Conservation (phyloP, 2,888 invertebrate genomes). For the Ariolimax columbianus region DNA sequence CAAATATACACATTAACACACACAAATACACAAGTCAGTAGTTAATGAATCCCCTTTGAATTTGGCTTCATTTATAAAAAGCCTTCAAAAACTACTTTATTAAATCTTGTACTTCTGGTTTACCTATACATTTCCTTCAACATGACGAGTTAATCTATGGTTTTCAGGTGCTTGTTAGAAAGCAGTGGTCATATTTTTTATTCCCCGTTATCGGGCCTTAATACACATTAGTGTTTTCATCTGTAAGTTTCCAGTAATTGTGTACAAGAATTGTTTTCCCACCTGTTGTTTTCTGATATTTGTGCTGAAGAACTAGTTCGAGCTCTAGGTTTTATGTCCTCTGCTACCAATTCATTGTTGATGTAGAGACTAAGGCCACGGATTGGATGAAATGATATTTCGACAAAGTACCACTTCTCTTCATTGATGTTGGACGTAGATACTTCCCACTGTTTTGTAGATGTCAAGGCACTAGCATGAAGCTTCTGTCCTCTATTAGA, state of each 20-base stretch:
- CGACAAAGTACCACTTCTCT: slow-evolving; percentile 69
- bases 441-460: slow-evolving; percentile 64
- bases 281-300: slow-evolving; percentile 12
- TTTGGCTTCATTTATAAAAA: too few relatives aligned
- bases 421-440: slow-evolving; percentile 58
- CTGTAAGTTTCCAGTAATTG: background rate
- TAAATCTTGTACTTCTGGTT: too few relatives aligned
- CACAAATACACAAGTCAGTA: too few relatives aligned
- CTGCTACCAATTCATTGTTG: slow-evolving; percentile 59
- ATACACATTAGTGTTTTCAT: background rate
- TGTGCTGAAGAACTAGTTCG: background rate
- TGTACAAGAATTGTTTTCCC: background rate
- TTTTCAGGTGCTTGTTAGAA: too few relatives aligned
- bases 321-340: slow-evolving; percentile 12
- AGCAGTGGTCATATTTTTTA: too few relatives aligned
- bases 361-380: slow-evolving; percentile 65
- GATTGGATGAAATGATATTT: slow-evolving; percentile 70
- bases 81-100: too few relatives aligned
- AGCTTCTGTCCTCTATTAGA: slow-evolving; percentile 49
- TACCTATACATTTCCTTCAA: too few relatives aligned
- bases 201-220: too few relatives aligned
- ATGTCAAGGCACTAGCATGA: slow-evolving; percentile 60
- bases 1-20: too few relatives aligned
- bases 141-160: too few relatives aligned
- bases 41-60: too few relatives aligned